Base-by-base conservation (phyloP, 2,888 invertebrate species). In the Nudaria mundana region DNA sequence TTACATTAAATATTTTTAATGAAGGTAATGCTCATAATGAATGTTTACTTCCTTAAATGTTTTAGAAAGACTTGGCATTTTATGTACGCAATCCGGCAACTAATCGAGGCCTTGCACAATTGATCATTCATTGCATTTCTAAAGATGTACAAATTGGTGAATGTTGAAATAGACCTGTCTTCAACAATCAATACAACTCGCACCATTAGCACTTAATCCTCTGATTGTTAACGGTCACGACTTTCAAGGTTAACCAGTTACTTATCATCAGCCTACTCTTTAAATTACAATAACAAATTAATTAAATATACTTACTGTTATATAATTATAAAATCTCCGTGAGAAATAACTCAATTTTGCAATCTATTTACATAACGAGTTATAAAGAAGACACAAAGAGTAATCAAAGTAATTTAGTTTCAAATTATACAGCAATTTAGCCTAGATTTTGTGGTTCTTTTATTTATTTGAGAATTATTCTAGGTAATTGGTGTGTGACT, bases 211-310 rank as follows among this genome's bases (percentile, higher is more conserved):
- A 42, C 25, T 38, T 33, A 26, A 37, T 5, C 25, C 16, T 33
- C 20, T 31, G 25, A 40, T 39, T 47, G 33, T 31, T 18, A 36
- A 30, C 28, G 41, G 29, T 38, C 26, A 30, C 33, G 29, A 18
- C 29, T 40, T 25, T 49, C 37, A 58, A 60, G 60, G 60, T 15
- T 22, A 49, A 49, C 60, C 12, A 24, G 36, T 52, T 44, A 28
- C 35, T 32, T 37, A 51, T 40, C 41, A 18, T 18, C 44, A 44
- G 56, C 53, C 52, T 54, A 36, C 44, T 49, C 36, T 37, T 54
- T 40, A 46, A 59, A 57, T 60, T 57, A 48, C 46, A 55, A 60
- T 45, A 44, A 53, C 26, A 47, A 45, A 46, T 51, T 45, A 44
- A 46, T 43, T 30, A 42, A 13, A 31, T 20, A 18, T 18, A n/a